Base-by-base conservation (phyloP, 2,113 vertebrate species). In the Cheilinus undulatus region DNA sequence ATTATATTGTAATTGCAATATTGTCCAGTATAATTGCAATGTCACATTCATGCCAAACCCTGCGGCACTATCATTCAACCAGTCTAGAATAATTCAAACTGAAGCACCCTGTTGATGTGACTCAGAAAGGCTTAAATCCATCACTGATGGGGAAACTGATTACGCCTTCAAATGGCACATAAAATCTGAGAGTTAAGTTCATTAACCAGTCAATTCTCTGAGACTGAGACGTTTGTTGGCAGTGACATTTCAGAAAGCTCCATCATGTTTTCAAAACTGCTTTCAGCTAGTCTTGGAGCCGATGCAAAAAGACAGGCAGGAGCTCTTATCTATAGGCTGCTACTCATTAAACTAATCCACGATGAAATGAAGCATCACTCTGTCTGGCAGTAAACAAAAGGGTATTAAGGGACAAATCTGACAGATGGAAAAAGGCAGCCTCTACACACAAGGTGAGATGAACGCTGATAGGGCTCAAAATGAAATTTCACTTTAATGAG, bases 361-460 rank as follows among this genome's bases (percentile, higher is more conserved):
- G 89, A 84, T 88, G 58, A 87, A 86, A 89, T 72, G 52, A 73
- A 69, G 75, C 69, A 69, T 80, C 73, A 70, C 58, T 76, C 62
- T 62, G 59, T 57, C 52, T 60, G 75, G 78, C 73, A 78, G 80
- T 86, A 87, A 86, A 90, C 84, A 90, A 89, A 82, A 80, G 70
- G 79, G 76, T 83, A 83, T 81, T 73, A 78, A 69, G 82, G 76
- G 61, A 69, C 68, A 66, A 69, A 84, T 80, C 65, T 76, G 83
- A 84, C 85, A 86, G 75, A 52, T 66, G 65, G 49, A 60, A 54
- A 87, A 82, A 61, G 52, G 28, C 52, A 42, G 76, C 48, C 61
- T 79, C 30, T n/a, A 59, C 50, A 51, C n/a, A 26, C 72, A 62
- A 76, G 75, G 73, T 80, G 65, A 78, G 80, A 85, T 84, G 48